A percentile compares a stretch with the other conserved stretches of the same genome.
These are phyloP conservation scores for Drosophila borborema DNA, from an alignment of 2,888 invertebrate species.

Conservation along the genomic window DNA sequence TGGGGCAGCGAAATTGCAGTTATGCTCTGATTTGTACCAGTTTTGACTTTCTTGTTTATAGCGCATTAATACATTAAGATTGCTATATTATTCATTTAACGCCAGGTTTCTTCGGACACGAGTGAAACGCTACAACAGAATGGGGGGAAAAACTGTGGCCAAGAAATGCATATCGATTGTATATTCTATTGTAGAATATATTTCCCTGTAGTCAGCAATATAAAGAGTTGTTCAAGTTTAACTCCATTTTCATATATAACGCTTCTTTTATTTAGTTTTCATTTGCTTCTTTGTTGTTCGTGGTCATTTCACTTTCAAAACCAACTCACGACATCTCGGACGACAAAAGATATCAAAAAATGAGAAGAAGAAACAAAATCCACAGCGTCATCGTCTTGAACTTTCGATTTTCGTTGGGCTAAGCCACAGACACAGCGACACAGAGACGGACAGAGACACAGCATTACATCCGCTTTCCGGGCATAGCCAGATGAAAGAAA, in stretches of 20 bases:
- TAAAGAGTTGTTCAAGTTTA: conserved; percentile 2
- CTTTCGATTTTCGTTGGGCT: conserved; percentile 78
- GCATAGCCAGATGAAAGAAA: conserved; percentile 49
- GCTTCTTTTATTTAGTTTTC: conserved; percentile 26
- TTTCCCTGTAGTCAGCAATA: not conserved
- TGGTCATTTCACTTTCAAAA: conserved; percentile 81
- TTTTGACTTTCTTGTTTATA: conserved; percentile 85
- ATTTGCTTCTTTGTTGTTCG: conserved; percentile 7
- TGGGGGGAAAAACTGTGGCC: conserved; percentile 50
- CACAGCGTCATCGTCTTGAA: conserved; percentile 72
- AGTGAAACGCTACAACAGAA: conserved; percentile 52
- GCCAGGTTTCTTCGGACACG: conserved; percentile 61
- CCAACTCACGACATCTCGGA: conserved; percentile 67
- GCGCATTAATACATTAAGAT: conserved; percentile 79
- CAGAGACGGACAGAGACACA: not conserved
- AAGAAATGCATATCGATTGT: conserved; percentile 20
- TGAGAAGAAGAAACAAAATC: conserved; percentile 33
- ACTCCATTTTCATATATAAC: conserved; percentile 11
- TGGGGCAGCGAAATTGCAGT: conserved; percentile 84
- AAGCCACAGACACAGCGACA: conserved; percentile 19
- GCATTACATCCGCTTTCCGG: conserved; percentile 77
- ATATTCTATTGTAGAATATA: conserved; percentile 17
- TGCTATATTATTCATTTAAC: conserved; percentile 81
- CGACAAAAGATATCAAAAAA: conserved; percentile 54
- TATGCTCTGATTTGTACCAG: conserved; percentile 86